A percentile compares a stretch with the other conserved stretches of the same genome.
Evolutionary conservation across 2,113 vertebrate genomes (phyloP).

Genomic region (Shinisaurus crocodilurus): DNA sequence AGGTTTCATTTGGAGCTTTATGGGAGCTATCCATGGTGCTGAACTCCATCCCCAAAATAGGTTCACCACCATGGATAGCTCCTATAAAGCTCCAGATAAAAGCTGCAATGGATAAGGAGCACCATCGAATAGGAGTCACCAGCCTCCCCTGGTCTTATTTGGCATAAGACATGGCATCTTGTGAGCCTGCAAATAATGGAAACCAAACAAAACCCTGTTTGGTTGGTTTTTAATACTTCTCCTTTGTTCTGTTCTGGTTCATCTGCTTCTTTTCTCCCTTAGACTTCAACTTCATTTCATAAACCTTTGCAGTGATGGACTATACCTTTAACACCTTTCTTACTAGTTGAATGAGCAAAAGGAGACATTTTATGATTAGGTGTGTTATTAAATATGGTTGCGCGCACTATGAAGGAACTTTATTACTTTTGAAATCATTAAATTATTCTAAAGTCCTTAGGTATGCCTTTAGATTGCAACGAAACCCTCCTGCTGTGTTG

Average conservation of each 20-base stretch:
- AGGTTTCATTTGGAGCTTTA: no score
- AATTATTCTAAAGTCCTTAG: slow-evolving; percentile 9
- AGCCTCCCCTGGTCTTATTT: no score
- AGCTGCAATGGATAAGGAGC: no score
- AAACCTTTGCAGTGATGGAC: slow-evolving; percentile 24
- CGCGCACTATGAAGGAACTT: neutral
- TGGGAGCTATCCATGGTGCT: no score
- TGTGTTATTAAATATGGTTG: neutral
- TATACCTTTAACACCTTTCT: neutral
- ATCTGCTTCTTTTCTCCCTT: neutral
- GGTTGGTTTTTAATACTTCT: neutral
- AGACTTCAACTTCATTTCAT: neutral
- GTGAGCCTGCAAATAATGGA: neutral
- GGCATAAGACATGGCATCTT: neutral
- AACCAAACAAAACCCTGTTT: neutral
- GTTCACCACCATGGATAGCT: no score
- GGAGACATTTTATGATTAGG: neutral
- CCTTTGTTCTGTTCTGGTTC: slow-evolving; percentile 6
- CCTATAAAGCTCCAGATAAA: no score
- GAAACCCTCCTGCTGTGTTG: neutral
- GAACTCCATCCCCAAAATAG: no score
- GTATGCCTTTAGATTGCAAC: neutral
- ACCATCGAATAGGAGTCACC: no score
- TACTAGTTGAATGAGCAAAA: no score
- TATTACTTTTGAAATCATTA: slow-evolving; percentile 15